phyloP scores from a whole-genome alignment of 2,888 invertebrate species.

The Conchocele bisecta region DNA sequence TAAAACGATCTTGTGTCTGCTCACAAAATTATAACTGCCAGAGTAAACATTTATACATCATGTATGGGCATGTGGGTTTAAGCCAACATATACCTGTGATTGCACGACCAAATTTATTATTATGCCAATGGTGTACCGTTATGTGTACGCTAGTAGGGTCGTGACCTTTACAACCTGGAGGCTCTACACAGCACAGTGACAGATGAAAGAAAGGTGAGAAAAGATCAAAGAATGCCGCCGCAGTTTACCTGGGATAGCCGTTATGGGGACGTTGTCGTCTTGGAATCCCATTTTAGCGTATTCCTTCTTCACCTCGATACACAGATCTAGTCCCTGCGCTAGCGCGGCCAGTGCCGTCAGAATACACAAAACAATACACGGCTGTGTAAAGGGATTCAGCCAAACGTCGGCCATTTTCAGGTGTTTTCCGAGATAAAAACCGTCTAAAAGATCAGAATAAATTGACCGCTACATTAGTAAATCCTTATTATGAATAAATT shows the following conservation, averaged over 20 bases:
- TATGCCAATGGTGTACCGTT: conserved; percentile 15
- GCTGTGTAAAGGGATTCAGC: not conserved
- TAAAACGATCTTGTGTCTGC: no score
- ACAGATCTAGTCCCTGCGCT: conserved; percentile 1
- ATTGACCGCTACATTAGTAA: no score
- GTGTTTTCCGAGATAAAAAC: no score
- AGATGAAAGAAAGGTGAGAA: not conserved
- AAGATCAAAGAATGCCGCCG: not conserved
- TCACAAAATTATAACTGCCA: no score
- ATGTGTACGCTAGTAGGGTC: conserved; percentile 2
- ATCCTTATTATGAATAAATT: no score
- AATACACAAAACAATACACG: not conserved
- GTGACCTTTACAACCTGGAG: not conserved
- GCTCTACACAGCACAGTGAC: no score
- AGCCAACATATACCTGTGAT: no score
- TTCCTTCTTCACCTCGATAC: conserved; percentile 14
- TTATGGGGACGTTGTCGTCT: conserved; percentile 9
- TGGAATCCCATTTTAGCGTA: conserved; percentile 10
- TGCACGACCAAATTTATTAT: no score
- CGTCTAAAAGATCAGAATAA: no score
- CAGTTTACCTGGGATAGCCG: not conserved
- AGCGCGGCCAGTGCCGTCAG: not conserved
- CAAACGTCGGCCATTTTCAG: conserved; percentile 16
- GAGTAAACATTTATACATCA: no score
- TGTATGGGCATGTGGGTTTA: no score